Evolutionary conservation across 2,888 invertebrate genomes (phyloP), one percentile per base, ranked within the genome.

Genomic region (Lithophane ornitopus): DNA sequence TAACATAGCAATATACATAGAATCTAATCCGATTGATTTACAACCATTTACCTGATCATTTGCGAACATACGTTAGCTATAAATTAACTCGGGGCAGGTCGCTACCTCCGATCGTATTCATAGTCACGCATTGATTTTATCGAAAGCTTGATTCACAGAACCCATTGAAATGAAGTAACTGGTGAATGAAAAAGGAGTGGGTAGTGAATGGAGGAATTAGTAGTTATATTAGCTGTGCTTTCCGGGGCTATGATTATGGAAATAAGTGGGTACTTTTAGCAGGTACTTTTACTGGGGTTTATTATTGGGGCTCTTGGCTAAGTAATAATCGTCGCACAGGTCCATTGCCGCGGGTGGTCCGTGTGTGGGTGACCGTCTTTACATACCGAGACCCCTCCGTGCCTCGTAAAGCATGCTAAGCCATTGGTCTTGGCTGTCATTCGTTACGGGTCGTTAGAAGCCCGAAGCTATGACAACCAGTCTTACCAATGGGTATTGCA

Each of bases 121-220:
- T 76, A 88, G 90, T 88, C 89, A 89, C 88, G 90, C 81, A 67
- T 84, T 84, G 83, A 86, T 86, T 85, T 81, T 86, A 88, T 88
- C 87, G 69, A 74, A 59, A 67, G 65, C 73, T 67, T 69, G 80
- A 84, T 72, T 77, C 83, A 77, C 61, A 49, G 68, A 66, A 49
- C 61, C 74, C 54, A 84, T 86, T 84, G 77, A 76, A 80, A 66
- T 74, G 52, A 74, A 80, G 73, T 66, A 80, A 80, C 73, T 65
- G 70, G 12, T 83, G 73, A 84, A 83, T 81, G 70, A 63, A 83
- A 71, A 59, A 41, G 67, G 52, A 70, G 79, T 78, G 56, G 61
- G 46, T 52, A 19, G 44, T 79, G 62, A 70, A 63, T 82, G 61
- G 52, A 41, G 12, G 46, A 39, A 81, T 77, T 70, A 63, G 52